Evolutionary conservation across 2,888 invertebrate genomes (phyloP), one percentile per base, ranked within the genome.

Genomic region (Acleris sparsana): DNA sequence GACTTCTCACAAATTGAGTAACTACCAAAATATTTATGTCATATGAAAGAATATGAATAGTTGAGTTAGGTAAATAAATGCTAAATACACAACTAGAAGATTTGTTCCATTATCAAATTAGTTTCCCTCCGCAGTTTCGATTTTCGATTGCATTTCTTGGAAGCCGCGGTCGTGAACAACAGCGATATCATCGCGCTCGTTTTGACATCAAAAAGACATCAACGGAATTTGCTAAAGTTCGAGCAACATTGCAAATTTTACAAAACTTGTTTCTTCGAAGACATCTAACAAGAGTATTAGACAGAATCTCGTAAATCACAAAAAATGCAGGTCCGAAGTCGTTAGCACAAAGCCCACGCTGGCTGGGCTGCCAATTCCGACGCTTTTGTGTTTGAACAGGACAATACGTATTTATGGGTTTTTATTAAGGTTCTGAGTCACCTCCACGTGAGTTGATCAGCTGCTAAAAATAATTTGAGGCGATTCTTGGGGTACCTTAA

Each of bases 401-500:
- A 49, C 57, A 58, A 59, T 49, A 55, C 48, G 53, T 63, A 53
- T 59, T 72, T 73, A 72, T 70, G 59, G 70, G 73, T 72, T 69
- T 70, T 71, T 72, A 69, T 64, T 69, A 74, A 63, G 62, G 53
- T 59, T 58, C 44, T 85, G 84, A 85, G 71, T 86, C 83, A 85
- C 17, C 56, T 71, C 60, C 71, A 72, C 65, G 71, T 75, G 75
- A 79, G 75, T 52, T 71, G 70, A 80, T 83, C 80, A 80, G 78
- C 77, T 84, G 80, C 79, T 79, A 77, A 79, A 78, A 78, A 76
- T 77, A 78, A 76, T 72, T 62, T 66, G 69, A 74, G 70, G 68
- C 71, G 69, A 56, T 60, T 60, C 59, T 56, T 63, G 63, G 62
- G 52, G 61, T 55, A 63, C 53, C 58, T 62, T 70, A 69, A 72